Evolutionary conservation across 2,888 invertebrate genomes (phyloP), one percentile per base, ranked within the genome.

Genomic region (Dasypolia templi): DNA sequence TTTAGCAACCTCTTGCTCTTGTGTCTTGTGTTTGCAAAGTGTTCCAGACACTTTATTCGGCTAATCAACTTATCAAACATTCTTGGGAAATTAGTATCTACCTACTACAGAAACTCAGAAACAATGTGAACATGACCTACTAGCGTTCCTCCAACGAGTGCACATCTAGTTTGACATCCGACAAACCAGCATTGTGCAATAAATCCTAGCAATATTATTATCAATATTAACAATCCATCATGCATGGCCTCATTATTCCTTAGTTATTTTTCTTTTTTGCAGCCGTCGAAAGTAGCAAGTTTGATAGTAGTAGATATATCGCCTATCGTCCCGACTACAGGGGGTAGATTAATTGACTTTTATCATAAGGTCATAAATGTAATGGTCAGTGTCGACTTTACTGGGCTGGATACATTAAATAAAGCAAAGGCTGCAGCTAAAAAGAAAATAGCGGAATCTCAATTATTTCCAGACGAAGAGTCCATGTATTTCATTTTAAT

Each of bases 291-390:
- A 80, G 96, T 98, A 0, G 94, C 97, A 29, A 97, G 96, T 82
- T 92, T 98, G 64, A 92, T 98, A 22, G 96, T 97, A 9, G 97
- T 97, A 32, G 98, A 98, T 88, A 97, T 98, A 86, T 97, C 97
- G 0, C 98, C 98, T 0, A 88, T 97, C 75, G 1, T 94, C 19
- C 17, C 96, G 32, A 93, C 94, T 0, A 96, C 97, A 67, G 95
- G 96, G 0, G 95, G 95, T 11, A 90, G 95, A 3, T 95, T 95
- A 26, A 26, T 69, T 26, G 89, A 93, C 5, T 96, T 97, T 86
- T 97, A 99, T 75, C 95, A 96, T 1, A 85, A 83, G 14, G 86
- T 95, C 1, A 79, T 94, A 7, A 85, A 90, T 26, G 97, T 97
- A 0, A 97, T 99, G 97, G 93, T 95, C 71, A 88, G 92, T 0